These are phyloP conservation scores for Limenitis camilla DNA, from an alignment of 2,888 invertebrate genomes.

Conservation along the genomic window DNA sequence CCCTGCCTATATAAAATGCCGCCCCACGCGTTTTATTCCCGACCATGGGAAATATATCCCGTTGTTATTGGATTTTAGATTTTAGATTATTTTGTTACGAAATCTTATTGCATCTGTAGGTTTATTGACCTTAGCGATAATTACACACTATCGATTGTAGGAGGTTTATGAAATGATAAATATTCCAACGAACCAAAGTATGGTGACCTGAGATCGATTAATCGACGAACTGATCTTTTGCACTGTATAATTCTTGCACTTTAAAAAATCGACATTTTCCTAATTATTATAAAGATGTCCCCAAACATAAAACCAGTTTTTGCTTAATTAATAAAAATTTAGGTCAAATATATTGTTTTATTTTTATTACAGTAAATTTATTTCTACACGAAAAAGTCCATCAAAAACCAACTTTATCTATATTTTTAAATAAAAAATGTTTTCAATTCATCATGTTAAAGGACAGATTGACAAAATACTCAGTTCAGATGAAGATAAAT, in stretches of 20 bases:
- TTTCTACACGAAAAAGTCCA: too few relatives aligned
- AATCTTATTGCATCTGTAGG: conserved; percentile 5
- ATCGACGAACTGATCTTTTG: too few relatives aligned
- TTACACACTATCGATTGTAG: too few relatives aligned
- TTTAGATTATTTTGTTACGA: conserved; percentile 22
- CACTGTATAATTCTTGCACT: too few relatives aligned
- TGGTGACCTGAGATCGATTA: too few relatives aligned
- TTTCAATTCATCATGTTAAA: conserved; percentile 13
- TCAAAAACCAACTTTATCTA: too few relatives aligned
- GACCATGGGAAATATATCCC: conserved; percentile 52
- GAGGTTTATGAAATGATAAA: too few relatives aligned
- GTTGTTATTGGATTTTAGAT: conserved; percentile 36
- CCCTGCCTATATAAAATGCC: conserved; percentile 66
- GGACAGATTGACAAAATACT: conserved; percentile 26
- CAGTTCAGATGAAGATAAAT: conserved; percentile 40
- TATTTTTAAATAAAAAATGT: conserved; percentile 11
- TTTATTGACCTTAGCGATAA: too few relatives aligned
- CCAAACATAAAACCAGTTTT: background rate
- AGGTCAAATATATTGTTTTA: too few relatives aligned
- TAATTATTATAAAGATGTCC: too few relatives aligned
- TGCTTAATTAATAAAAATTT: background rate
- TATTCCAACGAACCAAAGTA: too few relatives aligned
- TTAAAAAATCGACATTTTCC: background rate
- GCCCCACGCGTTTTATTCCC: conserved; percentile 63
- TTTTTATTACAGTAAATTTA: too few relatives aligned